Percentiles rank a stretch among this genome's conserved stretches.
phyloP scores from a whole-genome alignment of 2,888 invertebrate genomes.

The Sericinus montela region DNA sequence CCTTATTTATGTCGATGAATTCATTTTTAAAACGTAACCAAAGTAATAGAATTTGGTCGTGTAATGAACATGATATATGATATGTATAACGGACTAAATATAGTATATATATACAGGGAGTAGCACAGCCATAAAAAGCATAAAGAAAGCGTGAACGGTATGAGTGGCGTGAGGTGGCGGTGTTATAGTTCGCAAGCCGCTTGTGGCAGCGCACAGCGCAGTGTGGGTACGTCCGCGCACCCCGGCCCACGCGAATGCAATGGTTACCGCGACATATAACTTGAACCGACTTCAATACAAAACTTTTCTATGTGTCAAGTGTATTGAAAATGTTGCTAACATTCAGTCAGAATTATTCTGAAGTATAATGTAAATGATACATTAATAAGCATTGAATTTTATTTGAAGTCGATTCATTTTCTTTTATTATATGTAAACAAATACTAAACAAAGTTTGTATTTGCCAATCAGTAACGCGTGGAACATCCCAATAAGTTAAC shows the following conservation, averaged over 20 bases:
- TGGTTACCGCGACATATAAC: background rate
- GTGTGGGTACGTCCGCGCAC: background rate
- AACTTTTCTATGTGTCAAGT: too few relatives aligned
- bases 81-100: constrained; percentile 36
- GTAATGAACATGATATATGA: constrained; percentile 28
- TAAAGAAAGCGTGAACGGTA: constrained; percentile 41
- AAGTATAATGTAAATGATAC: too few relatives aligned
- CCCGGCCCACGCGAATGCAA: background rate
- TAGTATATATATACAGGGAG: constrained; percentile 45
- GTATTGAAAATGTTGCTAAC: too few relatives aligned
- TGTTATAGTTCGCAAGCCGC: constrained; percentile 19
- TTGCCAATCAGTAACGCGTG: too few relatives aligned
- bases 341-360: too few relatives aligned
- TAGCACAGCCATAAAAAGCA: constrained; percentile 52
- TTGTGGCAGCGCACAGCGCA: background rate
- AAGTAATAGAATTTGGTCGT: constrained; percentile 53
- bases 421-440: too few relatives aligned
- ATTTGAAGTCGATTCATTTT: too few relatives aligned
- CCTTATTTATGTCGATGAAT: constrained; percentile 4
- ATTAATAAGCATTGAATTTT: too few relatives aligned
- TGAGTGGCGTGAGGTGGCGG: constrained; percentile 38
- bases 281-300: too few relatives aligned
- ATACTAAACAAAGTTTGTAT: too few relatives aligned
- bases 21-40: constrained; percentile 28
- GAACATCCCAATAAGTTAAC: too few relatives aligned